phyloP scores from a whole-genome alignment of 2,888 invertebrate species.

The Crepidodera aurea region DNA sequence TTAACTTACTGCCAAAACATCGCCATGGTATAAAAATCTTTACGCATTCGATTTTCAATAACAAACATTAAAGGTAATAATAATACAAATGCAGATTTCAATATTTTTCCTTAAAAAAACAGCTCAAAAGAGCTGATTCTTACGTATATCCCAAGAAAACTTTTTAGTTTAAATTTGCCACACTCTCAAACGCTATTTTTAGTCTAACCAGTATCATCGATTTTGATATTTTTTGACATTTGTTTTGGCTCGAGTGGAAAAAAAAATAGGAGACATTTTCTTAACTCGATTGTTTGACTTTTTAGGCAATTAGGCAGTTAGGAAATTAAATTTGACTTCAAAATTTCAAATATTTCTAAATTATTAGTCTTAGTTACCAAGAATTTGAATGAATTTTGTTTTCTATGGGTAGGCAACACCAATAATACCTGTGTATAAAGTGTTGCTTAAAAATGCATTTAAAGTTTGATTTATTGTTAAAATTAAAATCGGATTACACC shows the following conservation, averaged over 20 bases:
- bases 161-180: not conserved
- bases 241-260: too few species aligned
- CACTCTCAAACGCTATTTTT: conserved; percentile 2
- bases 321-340: too few species aligned
- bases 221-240: too few species aligned
- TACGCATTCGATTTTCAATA: not conserved
- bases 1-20: not conserved
- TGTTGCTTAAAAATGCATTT: not conserved
- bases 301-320: too few species aligned
- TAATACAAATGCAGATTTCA: conserved; percentile 7
- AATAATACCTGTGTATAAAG: not conserved
- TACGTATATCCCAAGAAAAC: conserved; percentile 8
- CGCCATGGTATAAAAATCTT: conserved; percentile 1
- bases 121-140: not conserved
- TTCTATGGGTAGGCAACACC: not conserved
- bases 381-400: not conserved
- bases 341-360: too few species aligned
- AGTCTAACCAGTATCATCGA: not conserved
- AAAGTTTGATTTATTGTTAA: too few species aligned
- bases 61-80: not conserved
- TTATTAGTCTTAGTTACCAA: not conserved
- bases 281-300: too few species aligned
- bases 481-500: too few species aligned
- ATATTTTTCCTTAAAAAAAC: not conserved
- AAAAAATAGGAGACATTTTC: too few species aligned